Percentiles rank a stretch among this genome's conserved stretches.
phyloP scores from a whole-genome alignment of 2,888 invertebrate species.

The Monochamus alternatus region DNA sequence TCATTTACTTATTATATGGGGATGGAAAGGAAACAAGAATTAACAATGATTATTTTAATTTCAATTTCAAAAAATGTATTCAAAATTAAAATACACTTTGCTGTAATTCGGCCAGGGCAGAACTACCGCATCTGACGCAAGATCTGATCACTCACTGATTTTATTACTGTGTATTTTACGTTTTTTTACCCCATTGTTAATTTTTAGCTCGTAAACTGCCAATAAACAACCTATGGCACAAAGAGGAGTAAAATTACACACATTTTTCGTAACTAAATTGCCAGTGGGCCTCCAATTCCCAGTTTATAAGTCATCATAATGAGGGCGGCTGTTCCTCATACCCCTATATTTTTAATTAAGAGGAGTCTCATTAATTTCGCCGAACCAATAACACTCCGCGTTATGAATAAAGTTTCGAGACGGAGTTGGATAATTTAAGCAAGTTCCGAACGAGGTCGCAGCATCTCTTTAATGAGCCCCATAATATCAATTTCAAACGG shows the following conservation, averaged over 20 bases:
- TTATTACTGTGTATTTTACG: too few species aligned
- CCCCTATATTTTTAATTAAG: slow-evolving; percentile 20
- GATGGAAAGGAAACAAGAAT: too few species aligned
- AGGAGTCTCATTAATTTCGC: slow-evolving; percentile 23
- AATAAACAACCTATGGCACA: too few species aligned
- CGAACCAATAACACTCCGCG: slow-evolving; percentile 24
- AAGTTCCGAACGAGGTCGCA: slow-evolving; percentile 22
- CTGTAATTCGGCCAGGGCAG: too few species aligned
- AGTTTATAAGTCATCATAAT: slow-evolving; percentile 11
- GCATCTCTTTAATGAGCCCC: slow-evolving; percentile 19
- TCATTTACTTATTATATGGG: too few species aligned
- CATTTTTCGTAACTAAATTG: neutral
- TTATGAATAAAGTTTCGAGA: slow-evolving; percentile 29
- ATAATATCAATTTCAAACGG: slow-evolving; percentile 34
- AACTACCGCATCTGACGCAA: too few species aligned
- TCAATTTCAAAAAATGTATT: too few species aligned
- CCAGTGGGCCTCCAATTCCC: neutral
- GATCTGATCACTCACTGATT: too few species aligned
- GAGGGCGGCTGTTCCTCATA: neutral
- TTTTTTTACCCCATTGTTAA: too few species aligned
- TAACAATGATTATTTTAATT: too few species aligned
- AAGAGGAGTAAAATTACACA: neutral
- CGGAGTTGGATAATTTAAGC: slow-evolving; percentile 25
- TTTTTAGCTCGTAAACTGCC: too few species aligned
- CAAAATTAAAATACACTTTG: too few species aligned